These are phyloP conservation scores for Hassar affinis DNA, from an alignment of 2,113 vertebrate genomes.

Conservation along the genomic window DNA sequence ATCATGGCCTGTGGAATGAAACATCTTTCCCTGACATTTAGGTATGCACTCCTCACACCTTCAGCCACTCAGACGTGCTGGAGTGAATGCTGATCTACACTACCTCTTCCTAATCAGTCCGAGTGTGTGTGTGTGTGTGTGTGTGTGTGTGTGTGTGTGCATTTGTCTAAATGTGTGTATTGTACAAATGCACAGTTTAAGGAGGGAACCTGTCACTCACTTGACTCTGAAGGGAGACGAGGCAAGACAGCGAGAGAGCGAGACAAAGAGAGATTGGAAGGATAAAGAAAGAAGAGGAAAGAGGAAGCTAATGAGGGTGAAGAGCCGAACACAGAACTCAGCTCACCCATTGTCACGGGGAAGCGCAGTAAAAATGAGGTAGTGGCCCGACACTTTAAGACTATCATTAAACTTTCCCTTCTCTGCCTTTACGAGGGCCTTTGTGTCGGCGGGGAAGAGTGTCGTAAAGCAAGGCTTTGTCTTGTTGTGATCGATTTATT, in stretches of 20 bases:
- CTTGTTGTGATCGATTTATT: slow-evolving; percentile 75
- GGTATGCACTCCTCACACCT: slow-evolving; percentile 60
- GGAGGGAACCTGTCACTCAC: slow-evolving; percentile 68
- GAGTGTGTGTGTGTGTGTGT: slow-evolving; percentile 40
- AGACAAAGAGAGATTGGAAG: slow-evolving; percentile 53
- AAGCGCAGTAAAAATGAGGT: slow-evolving; percentile 69
- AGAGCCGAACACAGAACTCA: slow-evolving; percentile 53
- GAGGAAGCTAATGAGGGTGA: slow-evolving; percentile 67
- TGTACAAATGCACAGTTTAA: slow-evolving; percentile 65
- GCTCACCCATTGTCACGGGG: slow-evolving; percentile 64
- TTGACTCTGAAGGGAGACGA: slow-evolving; percentile 66
- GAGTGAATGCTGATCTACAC: slow-evolving; percentile 64
- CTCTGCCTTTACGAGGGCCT: slow-evolving; percentile 69
- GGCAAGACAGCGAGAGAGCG: slow-evolving; percentile 60
- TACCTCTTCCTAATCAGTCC: slow-evolving; percentile 50
- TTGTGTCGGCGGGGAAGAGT: slow-evolving; percentile 66
- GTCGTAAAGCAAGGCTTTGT: slow-evolving; percentile 73
- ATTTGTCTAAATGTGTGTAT: slow-evolving; percentile 55
- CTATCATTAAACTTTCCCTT: slow-evolving; percentile 72
- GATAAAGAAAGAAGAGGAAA: slow-evolving; percentile 33
- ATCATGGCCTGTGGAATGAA: slow-evolving; percentile 65
- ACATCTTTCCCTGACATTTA: slow-evolving; percentile 70
- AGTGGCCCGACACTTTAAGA: slow-evolving; percentile 74
- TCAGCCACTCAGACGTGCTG: slow-evolving; percentile 56
- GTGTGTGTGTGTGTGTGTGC: slow-evolving; percentile 38